A percentile compares a stretch with the other conserved stretches of the same genome.
Conservation (phyloP, 2,113 vertebrate species). For the Camelus dromedarius region DNA sequence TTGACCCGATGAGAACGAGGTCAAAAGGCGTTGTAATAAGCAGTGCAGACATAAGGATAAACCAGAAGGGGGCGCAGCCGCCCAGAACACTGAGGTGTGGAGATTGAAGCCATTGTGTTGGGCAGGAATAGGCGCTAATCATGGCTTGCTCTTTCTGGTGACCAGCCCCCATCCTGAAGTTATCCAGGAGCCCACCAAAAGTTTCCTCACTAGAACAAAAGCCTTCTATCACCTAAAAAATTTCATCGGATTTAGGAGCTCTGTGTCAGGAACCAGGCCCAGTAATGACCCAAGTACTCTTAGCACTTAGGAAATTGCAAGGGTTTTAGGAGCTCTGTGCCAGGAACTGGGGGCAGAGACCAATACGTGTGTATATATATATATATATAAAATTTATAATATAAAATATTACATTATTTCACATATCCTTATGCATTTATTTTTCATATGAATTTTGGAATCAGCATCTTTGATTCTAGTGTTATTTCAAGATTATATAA, state of each 20-base stretch:
- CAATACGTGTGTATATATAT: background rate
- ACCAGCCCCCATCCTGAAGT: background rate
- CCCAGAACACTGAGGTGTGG: background rate
- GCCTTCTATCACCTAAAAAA: background rate
- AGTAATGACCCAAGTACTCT: background rate
- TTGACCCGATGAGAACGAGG: background rate
- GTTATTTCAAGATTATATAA: background rate
- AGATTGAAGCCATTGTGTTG: background rate
- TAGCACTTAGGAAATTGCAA: background rate
- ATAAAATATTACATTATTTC: background rate
- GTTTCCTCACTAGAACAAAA: background rate
- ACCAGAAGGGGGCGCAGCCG: background rate
- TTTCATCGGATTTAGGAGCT: background rate
- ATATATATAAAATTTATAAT: background rate
- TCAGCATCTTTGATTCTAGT: background rate
- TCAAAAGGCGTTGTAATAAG: background rate
- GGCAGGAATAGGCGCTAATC: background rate
- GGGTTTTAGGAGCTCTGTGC: background rate
- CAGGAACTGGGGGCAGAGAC: background rate
- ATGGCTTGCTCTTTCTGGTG: background rate
- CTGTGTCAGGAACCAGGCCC: background rate
- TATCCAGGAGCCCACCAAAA: background rate
- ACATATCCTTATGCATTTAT: background rate
- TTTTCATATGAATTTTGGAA: background rate
- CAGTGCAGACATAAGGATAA: background rate